Evolutionary conservation across 1,140 invertebrate species (phyloP).

Genomic region (Heliothis subflexa): DNA sequence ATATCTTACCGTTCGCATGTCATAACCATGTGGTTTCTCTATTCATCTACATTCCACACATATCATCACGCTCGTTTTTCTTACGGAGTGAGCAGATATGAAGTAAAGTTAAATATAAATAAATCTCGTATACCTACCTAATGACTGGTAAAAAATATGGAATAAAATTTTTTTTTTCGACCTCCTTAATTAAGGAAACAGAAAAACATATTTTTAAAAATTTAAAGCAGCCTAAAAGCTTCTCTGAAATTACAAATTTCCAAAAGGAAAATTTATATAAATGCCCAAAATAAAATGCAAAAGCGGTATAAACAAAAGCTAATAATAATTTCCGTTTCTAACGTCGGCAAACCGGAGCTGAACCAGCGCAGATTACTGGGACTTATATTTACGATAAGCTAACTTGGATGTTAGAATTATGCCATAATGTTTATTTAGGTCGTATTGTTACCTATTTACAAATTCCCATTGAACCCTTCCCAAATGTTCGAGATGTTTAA

Average conservation of each 20-base stretch:
- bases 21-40: neutral
- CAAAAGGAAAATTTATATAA: neutral
- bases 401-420: conserved; percentile 40
- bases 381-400: conserved; percentile 41
- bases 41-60: conserved; percentile 2
- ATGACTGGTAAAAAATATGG: no score
- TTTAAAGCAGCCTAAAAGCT: neutral
- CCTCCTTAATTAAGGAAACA: no score
- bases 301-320: conserved; percentile 20
- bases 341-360: conserved; percentile 27
- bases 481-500: conserved; percentile 15
- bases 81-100: neutral
- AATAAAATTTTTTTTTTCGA: no score
- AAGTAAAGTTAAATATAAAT: neutral
- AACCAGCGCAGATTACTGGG: conserved; percentile 42
- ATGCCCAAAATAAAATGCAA: conserved; percentile 14
- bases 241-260: neutral
- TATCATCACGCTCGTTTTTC: neutral
- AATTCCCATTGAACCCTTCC: conserved; percentile 29
- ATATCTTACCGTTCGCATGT: conserved; percentile 4
- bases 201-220: no score
- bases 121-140: no score
- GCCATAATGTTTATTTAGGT: conserved; percentile 44
- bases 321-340: conserved; percentile 25
- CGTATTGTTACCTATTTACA: conserved; percentile 27